Evolutionary conservation across 2,113 vertebrate genomes (phyloP).

Genomic region (Mellivora capensis): DNA sequence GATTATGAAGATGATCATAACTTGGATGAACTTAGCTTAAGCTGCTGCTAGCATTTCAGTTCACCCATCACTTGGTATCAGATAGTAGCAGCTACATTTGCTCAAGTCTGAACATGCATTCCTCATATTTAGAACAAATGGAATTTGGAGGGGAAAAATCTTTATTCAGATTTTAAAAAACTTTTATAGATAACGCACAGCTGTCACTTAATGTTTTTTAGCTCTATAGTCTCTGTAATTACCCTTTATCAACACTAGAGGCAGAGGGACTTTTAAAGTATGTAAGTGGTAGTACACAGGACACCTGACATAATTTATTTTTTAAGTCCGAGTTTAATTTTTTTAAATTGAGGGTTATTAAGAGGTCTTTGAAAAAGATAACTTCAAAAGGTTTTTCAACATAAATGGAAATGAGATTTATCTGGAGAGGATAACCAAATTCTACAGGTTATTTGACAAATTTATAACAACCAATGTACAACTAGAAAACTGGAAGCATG

Average conservation of each 20-base stretch:
- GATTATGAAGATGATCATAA: conserved; percentile 8
- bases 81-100: not conserved
- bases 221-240: conserved; percentile 30
- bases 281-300: not conserved
- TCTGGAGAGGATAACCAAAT: conserved; percentile 22
- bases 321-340: conserved; percentile 2
- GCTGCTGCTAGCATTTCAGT: not conserved
- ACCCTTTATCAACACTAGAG: conserved; percentile 41
- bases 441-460: conserved; percentile 47
- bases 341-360: not conserved
- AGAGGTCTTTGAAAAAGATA: conserved; percentile 44
- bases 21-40: not conserved
- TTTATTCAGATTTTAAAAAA: not conserved
- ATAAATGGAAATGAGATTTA: conserved; percentile 65
- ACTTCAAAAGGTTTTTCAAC: conserved; percentile 52
- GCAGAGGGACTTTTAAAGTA: conserved; percentile 26
- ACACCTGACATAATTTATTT: not conserved
- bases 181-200: not conserved
- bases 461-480: conserved; percentile 20
- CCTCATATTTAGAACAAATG: not conserved
- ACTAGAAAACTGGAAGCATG: not conserved
- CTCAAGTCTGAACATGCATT: not conserved
- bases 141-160: not conserved
- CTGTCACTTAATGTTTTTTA: not conserved
- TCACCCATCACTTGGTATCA: not conserved